Conservation (phyloP, 2,797 vertebrate species). For the Ispidina lecontei region DNA sequence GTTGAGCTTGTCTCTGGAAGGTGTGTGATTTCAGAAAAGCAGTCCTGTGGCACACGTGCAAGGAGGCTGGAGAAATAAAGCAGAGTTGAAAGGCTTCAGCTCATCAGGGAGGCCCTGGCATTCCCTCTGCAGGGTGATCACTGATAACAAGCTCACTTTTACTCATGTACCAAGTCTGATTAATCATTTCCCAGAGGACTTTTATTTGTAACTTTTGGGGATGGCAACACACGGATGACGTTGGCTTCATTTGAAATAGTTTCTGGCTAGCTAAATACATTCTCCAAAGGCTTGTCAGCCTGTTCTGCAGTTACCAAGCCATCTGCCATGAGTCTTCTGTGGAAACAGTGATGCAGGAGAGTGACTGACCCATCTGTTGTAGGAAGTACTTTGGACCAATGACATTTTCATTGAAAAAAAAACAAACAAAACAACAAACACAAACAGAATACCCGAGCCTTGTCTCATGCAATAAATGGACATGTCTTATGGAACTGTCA, state of each 20-base stretch:
- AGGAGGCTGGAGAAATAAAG: not conserved
- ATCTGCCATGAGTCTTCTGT: not conserved
- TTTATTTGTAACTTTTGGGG: not conserved
- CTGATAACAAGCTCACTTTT: not conserved
- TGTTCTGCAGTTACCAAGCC: not conserved
- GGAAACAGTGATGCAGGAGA: not conserved
- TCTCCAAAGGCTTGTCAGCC: not conserved
- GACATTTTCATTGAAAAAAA: not conserved
- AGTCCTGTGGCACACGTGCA: rapidly evolving
- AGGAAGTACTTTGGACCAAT: not conserved
- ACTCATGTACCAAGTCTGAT: not conserved
- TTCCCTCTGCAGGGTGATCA: not conserved
- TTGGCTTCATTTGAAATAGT: not conserved
- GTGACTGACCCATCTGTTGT: rapidly evolving
- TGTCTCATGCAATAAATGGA: not conserved
- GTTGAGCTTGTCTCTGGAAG: rapidly evolving
- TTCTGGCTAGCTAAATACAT: not conserved
- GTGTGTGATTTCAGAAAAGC: rapidly evolving
- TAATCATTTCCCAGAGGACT: constrained; percentile 40
- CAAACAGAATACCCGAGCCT: not conserved
- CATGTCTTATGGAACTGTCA: not conserved
- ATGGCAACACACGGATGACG: not conserved
- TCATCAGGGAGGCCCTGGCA: rapidly evolving
- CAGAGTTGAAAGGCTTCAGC: not conserved
- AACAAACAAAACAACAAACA: too few relatives aligned